Evolutionary conservation across 2,113 vertebrate genomes (phyloP), one percentile per base, ranked within the genome.

Genomic region (Leucopsar rothschildi): DNA sequence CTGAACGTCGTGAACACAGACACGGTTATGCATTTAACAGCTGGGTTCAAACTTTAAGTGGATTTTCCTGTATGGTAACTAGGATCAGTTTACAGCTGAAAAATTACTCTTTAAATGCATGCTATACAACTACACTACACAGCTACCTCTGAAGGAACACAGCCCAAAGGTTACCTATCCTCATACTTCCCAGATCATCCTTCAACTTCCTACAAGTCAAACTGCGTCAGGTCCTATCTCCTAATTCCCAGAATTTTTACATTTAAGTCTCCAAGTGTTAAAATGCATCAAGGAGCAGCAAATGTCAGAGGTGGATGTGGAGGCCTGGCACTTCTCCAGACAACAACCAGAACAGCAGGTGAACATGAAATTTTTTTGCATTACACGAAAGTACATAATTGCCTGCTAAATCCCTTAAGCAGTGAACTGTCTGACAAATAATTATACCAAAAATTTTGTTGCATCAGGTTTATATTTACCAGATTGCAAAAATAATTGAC

Each of bases 51-150:
- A 95, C 91, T 96, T 93, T 55, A 78, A 93, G 83, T 90, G 20
- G 56, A 90, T 95, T 97, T 94, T 95, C 87, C 97, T 95, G 96
- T 96, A 97, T 95, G 96, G 95, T 78, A 92, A 92, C 61, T 23
- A 70, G 91, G 96, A 97, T 98, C 97, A 91, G 70, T 90, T 97
- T 98, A 97, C 96, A 92, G 71, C 49, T 60, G 87, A 85, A 90
- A 95, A 97, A 95, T 79, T 79, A 94, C 71, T 91, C 72, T 95
- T 90, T 80, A 96, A 94, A 72, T 15, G 3, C 6, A 6, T 25
- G 53, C 61, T 76, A 42, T 44, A 85, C n/a, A 85, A 53, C 47
- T 37, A 50, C 6, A 81, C 25, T 12, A 23, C 4, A 4, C 7
- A 82, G 69, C 42, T 87, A 72, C 42, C 84, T 84, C 72, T 84